Evolutionary conservation across 2,888 invertebrate species (phyloP).

Genomic region (Beris morrisii): DNA sequence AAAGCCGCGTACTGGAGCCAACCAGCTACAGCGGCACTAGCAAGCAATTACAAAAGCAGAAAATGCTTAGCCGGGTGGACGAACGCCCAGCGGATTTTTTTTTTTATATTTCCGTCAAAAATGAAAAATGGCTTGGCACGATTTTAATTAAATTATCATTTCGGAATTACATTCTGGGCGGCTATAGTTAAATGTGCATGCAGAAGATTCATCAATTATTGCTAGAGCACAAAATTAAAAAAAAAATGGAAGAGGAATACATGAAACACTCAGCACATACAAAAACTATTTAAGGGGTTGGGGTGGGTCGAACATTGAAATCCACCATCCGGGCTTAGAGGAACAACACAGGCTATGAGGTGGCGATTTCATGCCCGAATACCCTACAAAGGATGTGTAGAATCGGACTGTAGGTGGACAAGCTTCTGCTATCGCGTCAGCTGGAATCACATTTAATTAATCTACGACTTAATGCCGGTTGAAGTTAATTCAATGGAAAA

Average conservation of each 20-base stretch:
- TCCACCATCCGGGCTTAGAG: too few relatives aligned
- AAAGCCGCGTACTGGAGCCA: slow-evolving; percentile 17
- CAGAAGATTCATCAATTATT: slow-evolving; percentile 25
- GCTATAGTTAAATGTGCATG: slow-evolving; percentile 24
- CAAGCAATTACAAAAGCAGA: not conserved
- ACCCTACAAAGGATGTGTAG: too few relatives aligned
- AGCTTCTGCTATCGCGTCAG: not conserved
- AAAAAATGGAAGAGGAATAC: too few relatives aligned
- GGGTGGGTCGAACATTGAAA: too few relatives aligned
- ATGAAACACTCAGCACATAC: too few relatives aligned
- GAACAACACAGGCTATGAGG: too few relatives aligned
- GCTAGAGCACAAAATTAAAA: slow-evolving; percentile 4
- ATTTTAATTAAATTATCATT: slow-evolving; percentile 31
- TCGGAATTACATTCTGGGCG: slow-evolving; percentile 12
- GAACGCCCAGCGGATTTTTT: not conserved
- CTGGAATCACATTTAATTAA: not conserved
- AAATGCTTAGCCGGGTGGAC: not conserved
- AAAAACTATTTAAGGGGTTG: too few relatives aligned
- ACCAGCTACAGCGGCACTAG: slow-evolving; percentile 1
- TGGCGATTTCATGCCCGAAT: too few relatives aligned
- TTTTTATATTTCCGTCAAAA: slow-evolving; percentile 1
- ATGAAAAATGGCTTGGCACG: slow-evolving; percentile 25
- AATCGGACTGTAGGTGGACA: too few relatives aligned
- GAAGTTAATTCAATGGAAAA: slow-evolving; percentile 12
- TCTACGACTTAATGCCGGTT: slow-evolving; percentile 1